Evolutionary conservation across 2,797 vertebrate genomes (phyloP).

Genomic region (Apodemus agrarius): DNA sequence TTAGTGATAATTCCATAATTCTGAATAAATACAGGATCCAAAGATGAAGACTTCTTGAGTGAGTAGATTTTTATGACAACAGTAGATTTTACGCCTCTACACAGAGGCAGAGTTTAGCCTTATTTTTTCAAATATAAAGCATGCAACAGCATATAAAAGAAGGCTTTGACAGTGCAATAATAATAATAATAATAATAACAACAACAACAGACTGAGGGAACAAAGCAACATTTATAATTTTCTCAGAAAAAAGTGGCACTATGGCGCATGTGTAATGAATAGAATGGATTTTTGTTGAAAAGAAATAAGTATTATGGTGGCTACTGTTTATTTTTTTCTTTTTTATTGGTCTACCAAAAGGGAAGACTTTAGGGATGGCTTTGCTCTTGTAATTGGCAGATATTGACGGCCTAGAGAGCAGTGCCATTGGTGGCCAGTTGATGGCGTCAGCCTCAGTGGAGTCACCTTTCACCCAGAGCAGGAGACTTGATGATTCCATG

Average conservation of each 20-base stretch:
- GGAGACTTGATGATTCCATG: conserved; percentile 88
- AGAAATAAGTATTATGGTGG: not conserved
- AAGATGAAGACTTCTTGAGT: conserved; percentile 5
- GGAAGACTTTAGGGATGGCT: not conserved
- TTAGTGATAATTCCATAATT: not conserved
- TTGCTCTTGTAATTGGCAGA: conserved; percentile 86
- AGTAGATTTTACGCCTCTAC: no score
- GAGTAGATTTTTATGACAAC: conserved; percentile 27
- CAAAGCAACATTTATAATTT: conserved; percentile 2
- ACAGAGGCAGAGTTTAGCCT: not conserved
- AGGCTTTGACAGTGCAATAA: not conserved
- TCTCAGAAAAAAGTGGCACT: not conserved
- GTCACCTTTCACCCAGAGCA: conserved; percentile 90
- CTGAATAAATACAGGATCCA: conserved; percentile 15
- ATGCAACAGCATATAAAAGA: not conserved
- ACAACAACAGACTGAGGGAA: not conserved
- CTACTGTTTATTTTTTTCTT: not conserved
- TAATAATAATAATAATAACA: no score
- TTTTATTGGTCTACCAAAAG: not conserved
- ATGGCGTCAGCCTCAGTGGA: conserved; percentile 91
- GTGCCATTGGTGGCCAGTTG: conserved; percentile 95
- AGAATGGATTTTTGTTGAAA: not conserved
- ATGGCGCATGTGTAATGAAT: not conserved
- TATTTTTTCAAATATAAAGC: conserved; percentile 49
- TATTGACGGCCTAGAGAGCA: conserved; percentile 97